Base-by-base conservation (phyloP, 2,113 vertebrate species). In the Excalfactoria chinensis region DNA sequence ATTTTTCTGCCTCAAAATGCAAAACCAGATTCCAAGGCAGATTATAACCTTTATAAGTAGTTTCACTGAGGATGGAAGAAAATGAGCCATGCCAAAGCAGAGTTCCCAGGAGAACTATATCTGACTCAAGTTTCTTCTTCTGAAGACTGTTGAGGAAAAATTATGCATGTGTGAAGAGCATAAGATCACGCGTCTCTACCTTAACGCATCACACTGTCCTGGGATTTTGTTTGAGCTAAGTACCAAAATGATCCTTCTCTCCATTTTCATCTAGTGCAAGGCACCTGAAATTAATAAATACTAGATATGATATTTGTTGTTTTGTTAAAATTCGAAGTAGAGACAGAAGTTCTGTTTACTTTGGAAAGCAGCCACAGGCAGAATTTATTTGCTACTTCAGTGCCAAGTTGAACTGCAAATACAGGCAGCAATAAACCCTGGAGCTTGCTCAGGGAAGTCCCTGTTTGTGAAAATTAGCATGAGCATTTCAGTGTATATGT, bases 301-400 rank as follows among this genome's bases (percentile, higher is more conserved):
- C 35, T 94, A 81, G 63, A 86, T 90, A 49, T n/a, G 48, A 41
- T 92, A 84, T 66, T 92, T 70, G 75, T 93, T 95, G 80, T 82
- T 96, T 78, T 79, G 92, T 77, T 95, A 86, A 79, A 86, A 41
- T 75, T 96, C 86, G 77, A 92, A 92, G 70, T 90, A 44, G 53
- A 94, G 90, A 96, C 95, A 90, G 88, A 93, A 96, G 73, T 75
- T 92, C 70, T 82, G 80, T 90, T 95, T 94, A 41, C 34, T 88
- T 96, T 94, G 96, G 93, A 96, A 88, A 75, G 56, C 62, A 86
- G 86, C 93, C 92, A 90, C 7, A 75, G n/a, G 40, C 66, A 59
- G 91, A 89, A 73, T 88, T 94, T 94, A 95, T 93, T 94, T 93
- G 80, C 84, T 86, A n/a, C 78, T 82, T 90, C 67, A 37, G 76